phyloP scores from a whole-genome alignment of 2,797 vertebrate species.

The Poecilia picta region DNA sequence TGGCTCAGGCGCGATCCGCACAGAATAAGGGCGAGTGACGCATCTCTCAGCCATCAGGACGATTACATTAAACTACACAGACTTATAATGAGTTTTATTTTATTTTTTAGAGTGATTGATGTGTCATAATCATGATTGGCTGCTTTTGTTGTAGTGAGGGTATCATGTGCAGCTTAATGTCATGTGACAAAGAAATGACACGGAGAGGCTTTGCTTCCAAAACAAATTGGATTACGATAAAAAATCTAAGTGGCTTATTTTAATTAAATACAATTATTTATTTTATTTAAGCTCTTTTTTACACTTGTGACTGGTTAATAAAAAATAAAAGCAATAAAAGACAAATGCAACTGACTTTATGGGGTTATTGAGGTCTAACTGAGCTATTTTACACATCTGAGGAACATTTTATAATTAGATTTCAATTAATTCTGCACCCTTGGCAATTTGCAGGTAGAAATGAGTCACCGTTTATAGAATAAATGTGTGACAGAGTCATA shows the following conservation, averaged over 20 bases:
- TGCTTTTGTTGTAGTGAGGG: conserved; percentile 48
- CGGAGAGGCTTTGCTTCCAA: conserved; percentile 20
- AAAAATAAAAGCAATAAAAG: not conserved
- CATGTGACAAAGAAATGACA: conserved; percentile 61
- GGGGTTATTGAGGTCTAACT: conserved; percentile 48
- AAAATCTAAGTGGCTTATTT: conserved; percentile 10
- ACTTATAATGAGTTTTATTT: conserved; percentile 56
- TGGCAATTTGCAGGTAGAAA: conserved; percentile 57
- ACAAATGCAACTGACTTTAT: conserved; percentile 17
- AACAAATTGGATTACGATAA: conserved; percentile 11
- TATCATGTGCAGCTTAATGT: conserved; percentile 53
- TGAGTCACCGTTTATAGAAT: conserved; percentile 40
- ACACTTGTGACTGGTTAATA: conserved; percentile 3
- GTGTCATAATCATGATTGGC: conserved; percentile 58
- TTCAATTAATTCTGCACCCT: conserved; percentile 64
- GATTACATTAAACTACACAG: conserved; percentile 9
- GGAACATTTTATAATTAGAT: conserved; percentile 66
- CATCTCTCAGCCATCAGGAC: conserved; percentile 50
- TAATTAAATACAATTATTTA: conserved; percentile 7
- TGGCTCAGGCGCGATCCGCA: conserved; percentile 48
- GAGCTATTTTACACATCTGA: conserved; percentile 56
- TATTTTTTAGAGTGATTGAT: conserved; percentile 58
- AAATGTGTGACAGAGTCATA: conserved; percentile 9
- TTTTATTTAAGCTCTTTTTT: conserved; percentile 19
- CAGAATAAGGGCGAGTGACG: conserved; percentile 56